These are phyloP conservation scores for Oryzias javanicus DNA, from an alignment of 2,113 vertebrate species.

Conservation along the genomic window DNA sequence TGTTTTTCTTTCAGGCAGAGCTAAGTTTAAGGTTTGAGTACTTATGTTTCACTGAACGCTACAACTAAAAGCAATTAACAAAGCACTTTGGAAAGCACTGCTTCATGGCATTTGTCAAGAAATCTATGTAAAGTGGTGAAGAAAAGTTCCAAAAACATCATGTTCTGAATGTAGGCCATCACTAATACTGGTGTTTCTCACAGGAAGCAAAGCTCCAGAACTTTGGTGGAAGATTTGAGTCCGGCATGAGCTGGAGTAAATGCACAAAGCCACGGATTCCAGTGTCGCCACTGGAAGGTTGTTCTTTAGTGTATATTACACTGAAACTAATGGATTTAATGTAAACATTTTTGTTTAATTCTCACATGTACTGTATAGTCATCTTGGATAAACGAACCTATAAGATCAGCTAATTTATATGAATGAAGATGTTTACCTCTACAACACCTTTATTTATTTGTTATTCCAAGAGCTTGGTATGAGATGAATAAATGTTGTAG, in stretches of 20 bases:
- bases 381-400: conserved; percentile 56
- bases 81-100: not conserved
- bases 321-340: conserved; percentile 70
- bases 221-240: conserved; percentile 60
- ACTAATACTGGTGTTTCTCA: conserved; percentile 19
- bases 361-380: conserved; percentile 72
- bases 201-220: conserved; percentile 75
- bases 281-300: conserved; percentile 65
- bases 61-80: not conserved
- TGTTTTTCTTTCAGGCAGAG: too few relatives aligned
- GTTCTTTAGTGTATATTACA: conserved; percentile 83
- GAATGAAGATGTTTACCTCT: conserved; percentile 71
- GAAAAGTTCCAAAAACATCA: not conserved
- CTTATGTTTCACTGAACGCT: not conserved
- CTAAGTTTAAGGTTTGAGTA: not conserved
- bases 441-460: conserved; percentile 70
- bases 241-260: conserved; percentile 52
- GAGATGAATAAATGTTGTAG: conserved; percentile 67
- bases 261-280: conserved; percentile 57
- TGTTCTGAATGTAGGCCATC: conserved; percentile 11
- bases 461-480: conserved; percentile 42
- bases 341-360: conserved; percentile 72
- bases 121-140: not conserved
- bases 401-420: conserved; percentile 73
- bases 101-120: not conserved